phyloP scores from a whole-genome alignment of 1,140 invertebrate genomes.

The Tyrophagus putrescentiae region DNA sequence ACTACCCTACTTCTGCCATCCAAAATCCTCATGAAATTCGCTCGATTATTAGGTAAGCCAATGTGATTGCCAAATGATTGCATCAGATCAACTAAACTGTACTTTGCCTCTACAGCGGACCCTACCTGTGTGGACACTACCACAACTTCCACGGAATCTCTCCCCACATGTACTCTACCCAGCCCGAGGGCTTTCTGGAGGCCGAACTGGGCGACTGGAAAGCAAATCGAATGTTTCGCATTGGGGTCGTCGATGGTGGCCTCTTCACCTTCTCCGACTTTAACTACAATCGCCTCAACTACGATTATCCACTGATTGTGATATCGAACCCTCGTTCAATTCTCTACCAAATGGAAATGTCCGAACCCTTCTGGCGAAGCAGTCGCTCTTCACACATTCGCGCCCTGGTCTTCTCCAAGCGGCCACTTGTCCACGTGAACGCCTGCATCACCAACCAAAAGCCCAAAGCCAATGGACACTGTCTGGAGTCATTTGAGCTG shows the following conservation, averaged over 20 bases:
- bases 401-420: conserved; percentile 31
- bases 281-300: conserved; percentile 38
- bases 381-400: conserved; percentile 59
- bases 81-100: conserved; percentile 26
- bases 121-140: conserved; percentile 82
- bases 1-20: conserved; percentile 82
- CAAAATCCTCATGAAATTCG: conserved; percentile 44
- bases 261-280: conserved; percentile 74
- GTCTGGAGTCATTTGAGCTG: conserved; percentile 43
- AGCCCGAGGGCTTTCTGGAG: conserved; percentile 72
- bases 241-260: conserved; percentile 72
- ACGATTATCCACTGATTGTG: conserved; percentile 59
- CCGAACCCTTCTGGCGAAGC: conserved; percentile 55
- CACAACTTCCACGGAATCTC: conserved; percentile 63
- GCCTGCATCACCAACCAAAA: background rate
- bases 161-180: conserved; percentile 70
- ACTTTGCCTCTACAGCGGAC: conserved; percentile 37
- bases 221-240: conserved; percentile 66
- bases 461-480: conserved; percentile 42
- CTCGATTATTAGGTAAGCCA: conserved; percentile 37
- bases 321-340: conserved; percentile 78
- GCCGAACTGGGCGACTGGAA: conserved; percentile 87
- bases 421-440: conserved; percentile 42
- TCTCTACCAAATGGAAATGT: conserved; percentile 49
- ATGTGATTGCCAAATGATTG: conserved; percentile 17